Percentiles rank a stretch among this genome's conserved stretches.
Evolutionary conservation across 2,888 invertebrate genomes (phyloP).

Genomic region (Plebejus melissa): DNA sequence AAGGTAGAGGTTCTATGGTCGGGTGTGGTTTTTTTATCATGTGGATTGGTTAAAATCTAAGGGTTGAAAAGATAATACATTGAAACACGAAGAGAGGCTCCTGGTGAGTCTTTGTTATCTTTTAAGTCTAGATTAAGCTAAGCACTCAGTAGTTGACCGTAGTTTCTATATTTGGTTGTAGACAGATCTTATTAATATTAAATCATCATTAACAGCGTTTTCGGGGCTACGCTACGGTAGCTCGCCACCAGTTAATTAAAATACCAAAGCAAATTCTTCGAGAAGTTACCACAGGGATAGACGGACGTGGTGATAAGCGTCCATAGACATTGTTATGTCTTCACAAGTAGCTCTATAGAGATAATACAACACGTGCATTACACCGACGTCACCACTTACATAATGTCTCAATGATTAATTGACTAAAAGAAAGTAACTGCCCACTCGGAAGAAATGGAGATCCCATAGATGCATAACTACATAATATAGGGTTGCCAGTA

Average conservation of each 20-base stretch:
- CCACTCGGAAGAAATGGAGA: slow-evolving; percentile 37
- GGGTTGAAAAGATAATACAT: too few relatives aligned
- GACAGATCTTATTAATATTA: background rate
- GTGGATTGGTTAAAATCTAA: too few relatives aligned
- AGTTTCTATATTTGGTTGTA: too few relatives aligned
- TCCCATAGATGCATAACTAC: slow-evolving; percentile 68
- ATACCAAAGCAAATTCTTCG: background rate
- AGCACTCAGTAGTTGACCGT: too few relatives aligned
- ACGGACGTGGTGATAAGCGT: background rate
- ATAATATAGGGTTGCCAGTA: too few relatives aligned
- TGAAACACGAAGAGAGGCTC: too few relatives aligned
- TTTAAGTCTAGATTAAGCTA: too few relatives aligned
- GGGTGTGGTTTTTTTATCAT: too few relatives aligned
- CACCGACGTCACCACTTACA: slow-evolving; percentile 5
- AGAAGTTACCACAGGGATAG: background rate
- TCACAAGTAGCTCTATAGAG: background rate
- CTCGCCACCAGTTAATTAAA: too few relatives aligned
- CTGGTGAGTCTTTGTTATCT: too few relatives aligned
- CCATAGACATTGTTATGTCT: background rate
- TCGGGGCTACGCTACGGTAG: background rate
- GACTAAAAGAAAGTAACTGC: slow-evolving; percentile 24
- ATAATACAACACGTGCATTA: background rate
- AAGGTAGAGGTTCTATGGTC: too few relatives aligned
- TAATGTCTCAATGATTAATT: slow-evolving; percentile 24
- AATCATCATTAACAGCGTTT: background rate